These are phyloP conservation scores for Cryptocephalus moraei DNA, from an alignment of 2,888 invertebrate species.

Conservation along the genomic window DNA sequence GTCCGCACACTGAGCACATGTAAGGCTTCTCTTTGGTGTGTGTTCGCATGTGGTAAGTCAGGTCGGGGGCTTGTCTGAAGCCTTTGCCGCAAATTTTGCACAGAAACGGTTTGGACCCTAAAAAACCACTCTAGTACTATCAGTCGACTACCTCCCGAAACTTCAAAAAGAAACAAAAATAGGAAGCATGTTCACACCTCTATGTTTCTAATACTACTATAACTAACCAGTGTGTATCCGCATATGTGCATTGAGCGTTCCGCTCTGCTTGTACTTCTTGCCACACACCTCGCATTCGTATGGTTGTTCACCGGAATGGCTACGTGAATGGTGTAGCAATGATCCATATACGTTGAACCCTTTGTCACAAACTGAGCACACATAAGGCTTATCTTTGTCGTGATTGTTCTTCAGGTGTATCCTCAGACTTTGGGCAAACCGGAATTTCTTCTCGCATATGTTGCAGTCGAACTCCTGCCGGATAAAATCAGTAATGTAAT, in stretches of 20 bases:
- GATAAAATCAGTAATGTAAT: constrained; percentile 1
- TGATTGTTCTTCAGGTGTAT: constrained; percentile 8
- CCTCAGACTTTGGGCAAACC: constrained; percentile 4
- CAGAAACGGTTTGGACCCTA: constrained; percentile 14
- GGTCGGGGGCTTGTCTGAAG: constrained; percentile 23
- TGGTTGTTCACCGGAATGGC: constrained; percentile 29
- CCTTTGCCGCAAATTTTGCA: constrained; percentile 23
- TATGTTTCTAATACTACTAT: constrained; percentile 23
- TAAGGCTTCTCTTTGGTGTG: constrained; percentile 33
- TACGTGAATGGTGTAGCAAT: constrained; percentile 27
- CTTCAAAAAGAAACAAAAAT: constrained; percentile 23
- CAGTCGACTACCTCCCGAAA: too few relatives aligned
- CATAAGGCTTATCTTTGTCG: constrained; percentile 5
- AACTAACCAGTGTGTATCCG: constrained; percentile 29
- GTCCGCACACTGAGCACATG: constrained; percentile 32
- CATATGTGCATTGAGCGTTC: constrained; percentile 32
- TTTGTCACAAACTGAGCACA: constrained; percentile 9
- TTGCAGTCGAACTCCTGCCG: constrained; percentile 9
- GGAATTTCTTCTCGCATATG: constrained; percentile 6
- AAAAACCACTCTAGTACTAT: not conserved
- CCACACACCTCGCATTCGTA: constrained; percentile 30
- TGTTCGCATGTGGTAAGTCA: constrained; percentile 32
- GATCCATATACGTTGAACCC: constrained; percentile 28
- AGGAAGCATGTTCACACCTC: constrained; percentile 17
- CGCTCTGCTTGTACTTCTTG: constrained; percentile 30